Percentiles rank a stretch among this genome's conserved stretches.
These are phyloP conservation scores for Bucco capensis DNA, from an alignment of 2,113 vertebrate species.

Conservation along the genomic window DNA sequence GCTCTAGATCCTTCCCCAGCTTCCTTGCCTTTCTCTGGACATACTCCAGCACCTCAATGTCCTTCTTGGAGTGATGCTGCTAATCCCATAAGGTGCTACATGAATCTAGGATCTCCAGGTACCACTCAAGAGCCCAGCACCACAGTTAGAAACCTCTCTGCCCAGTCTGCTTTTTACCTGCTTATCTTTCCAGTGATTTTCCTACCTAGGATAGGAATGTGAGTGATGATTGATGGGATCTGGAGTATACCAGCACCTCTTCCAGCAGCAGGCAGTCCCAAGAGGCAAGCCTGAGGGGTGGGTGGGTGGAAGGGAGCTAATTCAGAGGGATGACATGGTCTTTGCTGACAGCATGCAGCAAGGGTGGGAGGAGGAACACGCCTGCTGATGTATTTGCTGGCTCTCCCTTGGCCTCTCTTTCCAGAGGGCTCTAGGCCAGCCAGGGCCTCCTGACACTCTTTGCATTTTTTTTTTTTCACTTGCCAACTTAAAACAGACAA, in stretches of 20 bases:
- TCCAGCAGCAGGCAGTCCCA: fast-evolving
- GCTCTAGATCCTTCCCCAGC: too few relatives aligned
- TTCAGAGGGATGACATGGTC: not conserved
- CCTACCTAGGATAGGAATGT: not conserved
- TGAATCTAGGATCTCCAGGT: not conserved
- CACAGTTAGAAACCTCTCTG: not conserved
- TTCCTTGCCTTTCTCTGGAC: too few relatives aligned
- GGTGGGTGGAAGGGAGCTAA: not conserved
- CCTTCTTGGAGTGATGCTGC: too few relatives aligned
- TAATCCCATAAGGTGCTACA: not conserved
- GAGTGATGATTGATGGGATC: not conserved
- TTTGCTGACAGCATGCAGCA: not conserved
- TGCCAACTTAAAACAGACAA: not conserved
- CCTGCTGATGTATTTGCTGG: conserved; percentile 23
- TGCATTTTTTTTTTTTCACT: not conserved
- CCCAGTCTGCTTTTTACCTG: not conserved
- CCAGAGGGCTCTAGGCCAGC: not conserved
- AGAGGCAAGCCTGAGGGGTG: not conserved
- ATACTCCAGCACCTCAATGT: too few relatives aligned
- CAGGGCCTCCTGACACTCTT: not conserved
- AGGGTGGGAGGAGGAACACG: not conserved
- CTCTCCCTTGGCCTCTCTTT: not conserved
- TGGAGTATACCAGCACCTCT: not conserved
- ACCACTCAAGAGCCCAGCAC: not conserved
- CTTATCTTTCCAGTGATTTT: not conserved